Conservation (phyloP, 2,888 invertebrate species). For the Hypena proboscidalis region DNA sequence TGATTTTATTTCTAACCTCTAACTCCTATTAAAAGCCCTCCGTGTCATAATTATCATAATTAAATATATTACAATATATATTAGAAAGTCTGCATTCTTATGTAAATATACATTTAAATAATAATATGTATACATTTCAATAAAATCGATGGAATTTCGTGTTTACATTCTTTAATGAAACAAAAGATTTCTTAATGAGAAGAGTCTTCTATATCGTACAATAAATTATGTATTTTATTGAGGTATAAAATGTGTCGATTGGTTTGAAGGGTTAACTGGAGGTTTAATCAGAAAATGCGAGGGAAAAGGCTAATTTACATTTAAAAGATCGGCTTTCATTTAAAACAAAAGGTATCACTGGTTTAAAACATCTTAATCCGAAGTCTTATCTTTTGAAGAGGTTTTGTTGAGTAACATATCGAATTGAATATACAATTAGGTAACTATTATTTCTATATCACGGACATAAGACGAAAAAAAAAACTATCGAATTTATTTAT, state of each 20-base stretch:
- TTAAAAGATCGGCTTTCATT: neutral
- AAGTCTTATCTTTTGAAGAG: too few species aligned
- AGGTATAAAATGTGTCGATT: slow-evolving; percentile 12
- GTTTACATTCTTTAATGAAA: slow-evolving; percentile 16
- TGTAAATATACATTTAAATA: slow-evolving; percentile 33
- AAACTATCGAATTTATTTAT: too few species aligned
- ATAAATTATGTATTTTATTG: slow-evolving; percentile 16
- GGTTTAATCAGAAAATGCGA: neutral
- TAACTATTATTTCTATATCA: too few species aligned
- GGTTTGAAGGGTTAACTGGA: neutral
- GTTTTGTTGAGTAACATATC: too few species aligned
- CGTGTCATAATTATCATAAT: slow-evolving; percentile 29
- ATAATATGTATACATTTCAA: slow-evolving; percentile 11
- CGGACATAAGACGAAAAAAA: too few species aligned
- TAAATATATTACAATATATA: slow-evolving; percentile 29
- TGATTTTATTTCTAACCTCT: slow-evolving; percentile 15
- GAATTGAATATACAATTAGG: too few species aligned
- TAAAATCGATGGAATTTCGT: slow-evolving; percentile 24
- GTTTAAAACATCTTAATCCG: too few species aligned
- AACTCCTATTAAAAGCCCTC: slow-evolving; percentile 26
- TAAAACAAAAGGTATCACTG: too few species aligned
- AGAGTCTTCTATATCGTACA: slow-evolving; percentile 8
- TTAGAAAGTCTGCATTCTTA: slow-evolving; percentile 44
- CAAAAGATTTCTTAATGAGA: slow-evolving; percentile 24
- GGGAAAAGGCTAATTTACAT: slow-evolving; percentile 5